Base-by-base conservation (phyloP, 2,113 vertebrate species). In the Serranochromis macrocephalus region DNA sequence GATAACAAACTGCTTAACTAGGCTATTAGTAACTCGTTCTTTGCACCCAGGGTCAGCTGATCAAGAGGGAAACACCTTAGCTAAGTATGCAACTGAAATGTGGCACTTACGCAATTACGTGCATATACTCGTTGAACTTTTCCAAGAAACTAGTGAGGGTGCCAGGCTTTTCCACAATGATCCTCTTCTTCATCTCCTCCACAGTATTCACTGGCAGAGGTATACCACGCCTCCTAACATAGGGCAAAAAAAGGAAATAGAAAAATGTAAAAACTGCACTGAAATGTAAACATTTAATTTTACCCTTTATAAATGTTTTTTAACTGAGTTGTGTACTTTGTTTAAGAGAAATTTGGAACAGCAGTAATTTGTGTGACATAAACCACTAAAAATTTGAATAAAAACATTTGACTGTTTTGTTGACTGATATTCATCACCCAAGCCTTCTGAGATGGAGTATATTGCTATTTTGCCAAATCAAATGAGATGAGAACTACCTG, bases 81-180 rank as follows among this genome's bases (percentile, higher is more conserved):
- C 17, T 21, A 33, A 71, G 85, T 79, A 82, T 58, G 55, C 6
- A 68, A 85, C 14, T 4, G 8, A 8, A 4, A 17, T 63, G 10
- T 14, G 21, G 29, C 11, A 92, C 95, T 98, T 95, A 99, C 99
- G 98, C 98, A 17, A 99, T 96, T 42, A 94, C 96, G 2, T 97
- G 98, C 98, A 99, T 99, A 96, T 98, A 99, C 88, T 95, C 73
- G 0, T 88, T n/a, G 14, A 99, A 99, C 91, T 97, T 98, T 29
- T 82, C 81, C 78, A 99, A 92, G 94, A 99, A 99, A 0, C 7
- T 26, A 0, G 97, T 96, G 51, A 99, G 97, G 4, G 89, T 95
- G 45, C 85, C 79, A 0, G 99, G 98, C 6, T 93, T 2, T 3
- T 94, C 19, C 38, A 97, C 81, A 40, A 96, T 95, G 9, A 98